phyloP scores from a whole-genome alignment of 2,888 invertebrate species.

The Lacanobia oleracea region DNA sequence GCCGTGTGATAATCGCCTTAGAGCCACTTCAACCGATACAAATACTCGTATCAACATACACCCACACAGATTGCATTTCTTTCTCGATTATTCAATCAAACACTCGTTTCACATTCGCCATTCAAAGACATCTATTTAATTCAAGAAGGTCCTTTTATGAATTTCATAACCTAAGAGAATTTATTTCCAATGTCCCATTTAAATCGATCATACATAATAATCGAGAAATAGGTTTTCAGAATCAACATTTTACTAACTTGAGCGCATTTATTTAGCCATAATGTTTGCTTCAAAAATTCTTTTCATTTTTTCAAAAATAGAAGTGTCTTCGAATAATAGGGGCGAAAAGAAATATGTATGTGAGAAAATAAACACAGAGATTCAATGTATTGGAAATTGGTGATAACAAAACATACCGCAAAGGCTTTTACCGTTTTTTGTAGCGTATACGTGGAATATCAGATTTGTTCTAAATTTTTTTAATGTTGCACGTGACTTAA shows the following conservation, averaged over 20 bases:
- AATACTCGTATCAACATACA: too few relatives aligned
- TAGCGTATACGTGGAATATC: slow-evolving; percentile 22
- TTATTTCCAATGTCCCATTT: slow-evolving; percentile 7
- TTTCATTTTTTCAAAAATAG: slow-evolving; percentile 22
- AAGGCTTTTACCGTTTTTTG: slow-evolving; percentile 11
- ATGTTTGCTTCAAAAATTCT: slow-evolving; percentile 15
- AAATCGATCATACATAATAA: slow-evolving; percentile 21
- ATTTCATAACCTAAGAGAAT: slow-evolving; percentile 1
- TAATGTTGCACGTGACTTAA: not conserved
- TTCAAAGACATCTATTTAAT: slow-evolving; percentile 12
- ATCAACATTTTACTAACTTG: slow-evolving; percentile 6
- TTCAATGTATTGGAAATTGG: slow-evolving; percentile 58
- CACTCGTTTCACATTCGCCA: slow-evolving; percentile 21
- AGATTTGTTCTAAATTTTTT: slow-evolving; percentile 9
- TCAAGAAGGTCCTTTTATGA: slow-evolving; percentile 28
- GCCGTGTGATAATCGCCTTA: too few relatives aligned
- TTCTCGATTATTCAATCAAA: slow-evolving; percentile 27
- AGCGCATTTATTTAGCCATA: not conserved
- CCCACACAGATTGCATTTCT: slow-evolving; percentile 13
- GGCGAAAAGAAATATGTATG: slow-evolving; percentile 39
- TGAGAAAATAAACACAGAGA: slow-evolving; percentile 39
- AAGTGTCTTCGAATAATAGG: slow-evolving; percentile 39
- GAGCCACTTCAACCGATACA: too few relatives aligned
- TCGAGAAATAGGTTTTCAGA: slow-evolving; percentile 12
- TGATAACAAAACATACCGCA: slow-evolving; percentile 35